Percentiles rank a stretch among this genome's conserved stretches.
Conservation (phyloP, 2,888 invertebrate genomes). For the Automeris io region DNA sequence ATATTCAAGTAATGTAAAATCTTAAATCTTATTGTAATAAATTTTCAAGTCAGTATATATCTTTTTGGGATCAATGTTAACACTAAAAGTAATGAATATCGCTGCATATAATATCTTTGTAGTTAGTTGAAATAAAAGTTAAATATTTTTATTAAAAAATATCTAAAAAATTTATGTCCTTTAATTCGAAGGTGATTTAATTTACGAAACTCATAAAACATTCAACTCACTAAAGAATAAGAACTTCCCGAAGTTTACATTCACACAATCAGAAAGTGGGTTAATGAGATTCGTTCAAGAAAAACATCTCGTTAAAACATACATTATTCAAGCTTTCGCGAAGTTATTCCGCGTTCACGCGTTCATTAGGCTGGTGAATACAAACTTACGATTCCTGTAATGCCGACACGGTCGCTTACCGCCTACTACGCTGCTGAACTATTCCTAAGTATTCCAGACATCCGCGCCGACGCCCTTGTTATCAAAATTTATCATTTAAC, state of each 20-base stretch:
- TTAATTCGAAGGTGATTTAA: conserved; percentile 51
- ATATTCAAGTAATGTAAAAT: too few species aligned
- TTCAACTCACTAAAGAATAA: conserved; percentile 55
- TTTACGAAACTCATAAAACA: conserved; percentile 59
- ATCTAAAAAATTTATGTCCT: conserved; percentile 5
- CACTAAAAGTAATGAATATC: too few species aligned
- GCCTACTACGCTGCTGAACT: conserved; percentile 52
- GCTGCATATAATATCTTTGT: too few species aligned
- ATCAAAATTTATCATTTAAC: conserved; percentile 77
- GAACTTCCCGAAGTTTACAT: conserved; percentile 69
- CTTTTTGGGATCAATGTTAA: too few species aligned
- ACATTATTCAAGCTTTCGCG: conserved; percentile 73
- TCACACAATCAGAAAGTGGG: conserved; percentile 74
- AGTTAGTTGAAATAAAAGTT: too few species aligned
- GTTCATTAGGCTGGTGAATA: conserved; percentile 68
- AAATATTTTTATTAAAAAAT: background rate
- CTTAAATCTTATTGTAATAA: too few species aligned
- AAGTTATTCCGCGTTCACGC: conserved; percentile 75
- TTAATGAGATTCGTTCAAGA: conserved; percentile 75
- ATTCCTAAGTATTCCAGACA: conserved; percentile 68
- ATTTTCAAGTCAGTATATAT: too few species aligned
- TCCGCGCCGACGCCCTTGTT: conserved; percentile 49
- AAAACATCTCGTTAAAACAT: conserved; percentile 77
- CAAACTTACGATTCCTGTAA: conserved; percentile 62
- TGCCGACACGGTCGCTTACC: conserved; percentile 64